Percentiles rank a stretch among this genome's conserved stretches.
Conservation (phyloP, 2,113 vertebrate genomes). For the Aviceda subcristata region DNA sequence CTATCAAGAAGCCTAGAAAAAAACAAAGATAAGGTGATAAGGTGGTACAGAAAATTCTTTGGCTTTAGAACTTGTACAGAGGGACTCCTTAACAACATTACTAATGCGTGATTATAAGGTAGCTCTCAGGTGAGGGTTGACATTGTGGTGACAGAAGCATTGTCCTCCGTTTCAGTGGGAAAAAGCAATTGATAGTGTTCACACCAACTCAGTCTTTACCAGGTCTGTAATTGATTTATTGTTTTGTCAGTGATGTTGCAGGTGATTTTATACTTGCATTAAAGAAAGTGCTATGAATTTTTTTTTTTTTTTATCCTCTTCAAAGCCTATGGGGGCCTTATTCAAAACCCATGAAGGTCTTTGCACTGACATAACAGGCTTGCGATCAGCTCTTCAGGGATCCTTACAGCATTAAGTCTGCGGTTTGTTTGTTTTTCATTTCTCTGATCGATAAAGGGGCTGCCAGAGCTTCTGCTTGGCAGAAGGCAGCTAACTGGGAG, state of each 20-base stretch:
- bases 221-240: not conserved
- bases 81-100: not conserved
- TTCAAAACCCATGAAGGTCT: not conserved
- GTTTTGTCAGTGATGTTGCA: not conserved
- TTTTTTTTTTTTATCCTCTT: not conserved
- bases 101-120: not conserved
- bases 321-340: not conserved
- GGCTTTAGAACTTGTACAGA: not conserved
- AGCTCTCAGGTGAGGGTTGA: not conserved
- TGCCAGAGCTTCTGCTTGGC: constrained; percentile 1
- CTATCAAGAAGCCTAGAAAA: not conserved
- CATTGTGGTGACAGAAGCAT: not conserved
- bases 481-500: not conserved
- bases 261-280: not conserved
- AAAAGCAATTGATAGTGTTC: not conserved
- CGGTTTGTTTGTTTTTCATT: constrained; percentile 9
- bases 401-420: not conserved
- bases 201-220: not conserved
- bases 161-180: not conserved
- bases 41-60: not conserved
- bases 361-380: not conserved
- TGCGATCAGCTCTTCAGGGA: not conserved
- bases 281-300: not conserved
- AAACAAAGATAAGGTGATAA: not conserved
- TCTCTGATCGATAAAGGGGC: not conserved